Evolutionary conservation across 2,113 vertebrate genomes (phyloP), one percentile per base, ranked within the genome.

Genomic region (Gobio gobio): DNA sequence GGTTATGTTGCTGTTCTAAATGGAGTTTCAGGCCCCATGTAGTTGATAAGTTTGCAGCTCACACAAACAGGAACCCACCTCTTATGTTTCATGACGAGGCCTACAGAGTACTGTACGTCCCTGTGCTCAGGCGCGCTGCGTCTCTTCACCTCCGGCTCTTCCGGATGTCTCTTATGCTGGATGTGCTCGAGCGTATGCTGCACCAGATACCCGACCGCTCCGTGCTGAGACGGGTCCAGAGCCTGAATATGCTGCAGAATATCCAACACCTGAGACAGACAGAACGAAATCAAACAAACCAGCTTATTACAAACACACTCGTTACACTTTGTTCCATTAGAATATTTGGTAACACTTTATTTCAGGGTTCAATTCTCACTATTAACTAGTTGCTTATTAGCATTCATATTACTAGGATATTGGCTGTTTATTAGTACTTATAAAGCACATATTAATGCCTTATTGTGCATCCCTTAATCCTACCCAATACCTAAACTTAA

Each of bases 181-280:
- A 99, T 99, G 90, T 99, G 98, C 89, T 99, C 97, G 63, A 99
- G 93, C 0, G 98, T 99, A 83, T 99, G 98, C 80, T 99, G 98
- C 59, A 99, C 97, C 89, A 99, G 91, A 87, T 99, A 99, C 8
- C 97, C 97, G 51, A 99, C 98, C 0, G 98, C 97, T 8, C 97
- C 97, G 0, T 99, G 98, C 93, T 99, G 97, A 0, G 97, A 97
- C 0, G 98, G 98, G 83, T 99, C 98, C 86, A 99, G 87, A 1
- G 96, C 97, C 87, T 99, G 98, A 85, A 99, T 98, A 64, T 98
- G 97, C 94, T 99, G 98, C 81, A 99, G 94, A 90, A 99, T 99
- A 92, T 99, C 98, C 90, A 99, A 94, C 24, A 99, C 98, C 98
- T 99, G 87, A 85, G 10, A 40, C 10, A 3, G 20, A 75, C 9